phyloP scores from a whole-genome alignment of 2,888 invertebrate genomes.

The Pherbina coryleti region DNA sequence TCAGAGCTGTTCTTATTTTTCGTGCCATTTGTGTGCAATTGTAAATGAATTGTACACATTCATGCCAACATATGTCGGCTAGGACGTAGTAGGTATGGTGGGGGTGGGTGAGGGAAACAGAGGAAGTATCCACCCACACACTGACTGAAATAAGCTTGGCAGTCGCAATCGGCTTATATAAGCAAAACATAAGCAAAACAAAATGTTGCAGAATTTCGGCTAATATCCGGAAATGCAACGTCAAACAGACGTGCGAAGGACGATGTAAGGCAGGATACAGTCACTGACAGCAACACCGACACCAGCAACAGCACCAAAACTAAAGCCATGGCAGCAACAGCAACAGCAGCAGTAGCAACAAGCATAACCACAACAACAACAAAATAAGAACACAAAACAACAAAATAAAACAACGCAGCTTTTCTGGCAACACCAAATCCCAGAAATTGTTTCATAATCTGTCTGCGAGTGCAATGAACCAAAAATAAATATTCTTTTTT shows the following conservation, averaged over 20 bases:
- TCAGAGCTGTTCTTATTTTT: neutral
- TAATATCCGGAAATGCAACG: conserved; percentile 41
- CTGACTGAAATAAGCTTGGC: neutral
- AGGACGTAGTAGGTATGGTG: too few species aligned
- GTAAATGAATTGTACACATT: conserved; percentile 23
- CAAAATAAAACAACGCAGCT: neutral
- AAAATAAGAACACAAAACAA: neutral
- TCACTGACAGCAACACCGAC: neutral
- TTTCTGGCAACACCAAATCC: conserved; percentile 17
- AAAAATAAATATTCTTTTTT: conserved; percentile 41
- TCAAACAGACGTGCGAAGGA: neutral
- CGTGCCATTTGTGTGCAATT: conserved; percentile 20
- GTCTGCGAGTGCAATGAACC: conserved; percentile 50
- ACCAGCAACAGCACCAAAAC: neutral
- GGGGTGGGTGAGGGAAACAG: neutral
- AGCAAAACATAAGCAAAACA: conserved; percentile 15
- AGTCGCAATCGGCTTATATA: conserved; percentile 39
- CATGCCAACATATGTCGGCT: conserved; percentile 5
- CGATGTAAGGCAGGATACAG: neutral
- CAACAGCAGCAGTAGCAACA: conserved; percentile 10
- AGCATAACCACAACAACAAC: neutral
- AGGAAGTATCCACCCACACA: neutral
- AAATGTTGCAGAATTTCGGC: conserved; percentile 39
- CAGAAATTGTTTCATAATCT: conserved; percentile 47
- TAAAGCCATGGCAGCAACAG: conserved; percentile 18